phyloP scores from a whole-genome alignment of 2,888 invertebrate species.

The Synanthedon tipuliformis region DNA sequence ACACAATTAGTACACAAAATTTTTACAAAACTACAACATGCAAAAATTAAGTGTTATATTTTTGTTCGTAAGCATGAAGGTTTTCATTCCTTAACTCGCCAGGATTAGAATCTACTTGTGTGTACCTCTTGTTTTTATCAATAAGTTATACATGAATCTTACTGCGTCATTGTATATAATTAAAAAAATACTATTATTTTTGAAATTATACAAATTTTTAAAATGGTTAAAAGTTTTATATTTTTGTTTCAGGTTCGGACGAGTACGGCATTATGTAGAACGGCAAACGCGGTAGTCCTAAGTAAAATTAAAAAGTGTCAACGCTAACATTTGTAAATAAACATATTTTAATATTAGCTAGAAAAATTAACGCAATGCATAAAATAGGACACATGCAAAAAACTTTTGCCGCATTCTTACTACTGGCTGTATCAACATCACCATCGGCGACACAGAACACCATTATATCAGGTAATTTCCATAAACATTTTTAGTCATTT shows the following conservation, averaged over 20 bases:
- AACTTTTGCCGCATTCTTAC: constrained; percentile 39
- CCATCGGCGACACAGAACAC: constrained; percentile 52
- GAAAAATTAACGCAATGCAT: constrained; percentile 48
- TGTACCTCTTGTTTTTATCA: too few relatives aligned
- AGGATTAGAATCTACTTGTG: too few relatives aligned
- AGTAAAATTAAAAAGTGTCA: constrained; percentile 18
- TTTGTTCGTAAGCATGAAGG: too few relatives aligned
- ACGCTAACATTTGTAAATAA: constrained; percentile 6
- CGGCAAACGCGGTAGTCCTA: constrained; percentile 16
- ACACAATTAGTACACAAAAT: too few relatives aligned
- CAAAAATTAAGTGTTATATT: too few relatives aligned
- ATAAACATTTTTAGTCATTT: too few relatives aligned
- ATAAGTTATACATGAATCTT: too few relatives aligned
- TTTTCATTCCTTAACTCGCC: too few relatives aligned
- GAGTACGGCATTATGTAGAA: constrained; percentile 14
- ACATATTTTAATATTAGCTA: constrained; percentile 26
- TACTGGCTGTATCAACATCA: constrained; percentile 41
- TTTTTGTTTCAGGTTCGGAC: constrained; percentile 49
- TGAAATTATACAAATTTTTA: too few relatives aligned
- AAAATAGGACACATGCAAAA: constrained; percentile 35
- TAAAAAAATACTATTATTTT: too few relatives aligned
- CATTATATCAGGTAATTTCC: constrained; percentile 36
- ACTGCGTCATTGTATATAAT: too few relatives aligned
- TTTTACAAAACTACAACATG: too few relatives aligned
- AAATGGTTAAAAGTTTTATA: constrained; percentile 2